Base-by-base conservation (phyloP, 2,797 vertebrate species). In the Xiphophorus birchmanni region DNA sequence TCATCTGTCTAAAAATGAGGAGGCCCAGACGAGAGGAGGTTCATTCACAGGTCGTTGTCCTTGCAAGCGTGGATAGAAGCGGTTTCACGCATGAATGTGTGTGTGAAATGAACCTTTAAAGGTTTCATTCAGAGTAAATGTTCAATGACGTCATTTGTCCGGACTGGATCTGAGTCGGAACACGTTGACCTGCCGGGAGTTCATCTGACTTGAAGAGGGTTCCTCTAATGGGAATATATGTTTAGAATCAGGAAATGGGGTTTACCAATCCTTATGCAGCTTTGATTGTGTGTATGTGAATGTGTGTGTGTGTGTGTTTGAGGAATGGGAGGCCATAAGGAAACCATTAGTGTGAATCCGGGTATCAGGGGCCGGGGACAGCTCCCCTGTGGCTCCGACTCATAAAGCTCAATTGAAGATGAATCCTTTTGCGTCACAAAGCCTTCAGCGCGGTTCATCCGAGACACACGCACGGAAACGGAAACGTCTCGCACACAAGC, bases 11-110 rank as follows among this genome's bases (percentile, higher is more conserved):
- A 89, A 94, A 94, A 93, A 92, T 95, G 95, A 96, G 94, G 93
- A 95, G 95, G 95, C 95, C 95, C 95, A 97, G 96, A 95, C 95
- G 94, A 74, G 18, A 58, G 85, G 84, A 91, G 93, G 96, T 96
- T 97, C 94, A 45, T 92, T 90, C 93, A 89, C 92, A 94, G 97
- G 96, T 97, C 96, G 90, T 80, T 91, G 93, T 94, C 95, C 95
- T 97, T 96, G 91, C 94, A 96, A 95, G 95, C 9, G 17, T 69
- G 35, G 35, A 29, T 69, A 69, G 65, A 69, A 40, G 65, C 7
- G 65, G 37, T 23, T 40, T 69, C 21, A 42, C 8, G 10, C 65
- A 23, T 40, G 21, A 69, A 42, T 69, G 9, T 69, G 23, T 42
- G 9, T 67, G 35, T 54, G 7, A 69, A 69, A 69, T 26, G 9